These are phyloP conservation scores for Meta bourneti DNA, from an alignment of 2,888 invertebrate species.

Conservation along the genomic window DNA sequence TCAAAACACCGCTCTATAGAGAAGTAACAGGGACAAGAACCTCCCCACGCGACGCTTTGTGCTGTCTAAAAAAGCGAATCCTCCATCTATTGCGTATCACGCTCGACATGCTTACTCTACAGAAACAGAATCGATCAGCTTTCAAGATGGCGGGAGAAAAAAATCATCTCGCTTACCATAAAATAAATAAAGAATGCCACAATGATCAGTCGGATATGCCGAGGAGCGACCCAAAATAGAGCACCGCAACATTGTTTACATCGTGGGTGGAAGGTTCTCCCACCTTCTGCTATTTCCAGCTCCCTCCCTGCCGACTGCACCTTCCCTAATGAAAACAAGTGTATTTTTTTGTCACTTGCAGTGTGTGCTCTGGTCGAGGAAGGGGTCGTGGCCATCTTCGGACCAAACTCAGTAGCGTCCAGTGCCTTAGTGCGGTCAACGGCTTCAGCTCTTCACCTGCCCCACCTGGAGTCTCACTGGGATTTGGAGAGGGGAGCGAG, in stretches of 20 bases:
- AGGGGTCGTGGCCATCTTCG: conserved; percentile 91
- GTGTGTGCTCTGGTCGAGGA: conserved; percentile 91
- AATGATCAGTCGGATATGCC: conserved; percentile 30
- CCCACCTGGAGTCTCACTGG: conserved; percentile 90
- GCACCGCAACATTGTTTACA: conserved; percentile 53
- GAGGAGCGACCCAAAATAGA: conserved; percentile 41
- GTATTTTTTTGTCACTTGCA: conserved; percentile 80
- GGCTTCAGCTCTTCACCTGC: conserved; percentile 90
- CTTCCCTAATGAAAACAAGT: conserved; percentile 21
- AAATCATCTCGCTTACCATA: background rate
- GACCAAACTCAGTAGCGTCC: conserved; percentile 86
- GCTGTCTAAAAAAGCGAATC: too few species aligned
- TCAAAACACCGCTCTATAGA: too few species aligned
- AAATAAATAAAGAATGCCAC: conserved; percentile 38
- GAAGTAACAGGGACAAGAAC: too few species aligned
- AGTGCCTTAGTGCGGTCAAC: conserved; percentile 91
- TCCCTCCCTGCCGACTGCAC: conserved; percentile 3
- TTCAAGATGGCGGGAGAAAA: conserved; percentile 29
- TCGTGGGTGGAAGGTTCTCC: conserved; percentile 52
- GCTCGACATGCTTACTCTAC: background rate
- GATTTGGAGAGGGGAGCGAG: conserved; percentile 84
- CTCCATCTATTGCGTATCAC: too few species aligned
- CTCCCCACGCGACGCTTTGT: too few species aligned
- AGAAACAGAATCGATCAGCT: conserved; percentile 32
- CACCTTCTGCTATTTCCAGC: conserved; percentile 29